phyloP scores from a whole-genome alignment of 2,888 invertebrate genomes.

The Aleiodes testaceus region DNA sequence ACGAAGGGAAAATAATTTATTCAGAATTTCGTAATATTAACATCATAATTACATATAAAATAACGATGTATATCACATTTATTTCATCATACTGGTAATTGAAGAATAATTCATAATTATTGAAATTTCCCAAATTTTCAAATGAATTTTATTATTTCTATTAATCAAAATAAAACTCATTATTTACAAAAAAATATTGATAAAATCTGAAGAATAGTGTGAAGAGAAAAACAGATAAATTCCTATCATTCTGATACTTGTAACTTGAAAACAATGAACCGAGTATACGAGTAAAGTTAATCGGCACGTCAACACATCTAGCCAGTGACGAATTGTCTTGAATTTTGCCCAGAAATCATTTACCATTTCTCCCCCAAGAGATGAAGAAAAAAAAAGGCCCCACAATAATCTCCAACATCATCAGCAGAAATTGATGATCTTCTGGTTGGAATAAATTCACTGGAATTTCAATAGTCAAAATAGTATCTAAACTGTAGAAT shows the following conservation, averaged over 20 bases:
- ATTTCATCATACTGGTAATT: too few relatives aligned
- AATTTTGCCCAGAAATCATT: slow-evolving; percentile 22
- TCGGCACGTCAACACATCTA: slow-evolving; percentile 48
- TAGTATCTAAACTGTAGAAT: not conserved
- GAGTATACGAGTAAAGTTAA: slow-evolving; percentile 42
- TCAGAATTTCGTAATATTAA: too few relatives aligned
- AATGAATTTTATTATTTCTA: too few relatives aligned
- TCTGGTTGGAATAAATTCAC: not conserved
- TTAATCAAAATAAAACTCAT: not conserved
- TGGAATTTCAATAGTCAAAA: slow-evolving; percentile 9
- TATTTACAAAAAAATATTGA: slow-evolving; percentile 43
- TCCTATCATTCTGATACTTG: slow-evolving; percentile 30
- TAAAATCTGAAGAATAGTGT: slow-evolving; percentile 14
- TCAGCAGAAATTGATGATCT: slow-evolving; percentile 6
- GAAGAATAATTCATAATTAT: too few relatives aligned
- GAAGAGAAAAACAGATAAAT: slow-evolving; percentile 9
- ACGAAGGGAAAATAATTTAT: too few relatives aligned
- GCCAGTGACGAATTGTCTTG: slow-evolving; percentile 38
- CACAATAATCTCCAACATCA: too few relatives aligned
- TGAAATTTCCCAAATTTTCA: too few relatives aligned
- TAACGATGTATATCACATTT: too few relatives aligned
- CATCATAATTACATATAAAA: too few relatives aligned
- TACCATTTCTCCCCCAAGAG: not conserved
- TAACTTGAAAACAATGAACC: slow-evolving; percentile 18
- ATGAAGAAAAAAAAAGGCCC: not conserved